phyloP scores from a whole-genome alignment of 2,113 vertebrate genomes.

The Dryoscopus gambensis region DNA sequence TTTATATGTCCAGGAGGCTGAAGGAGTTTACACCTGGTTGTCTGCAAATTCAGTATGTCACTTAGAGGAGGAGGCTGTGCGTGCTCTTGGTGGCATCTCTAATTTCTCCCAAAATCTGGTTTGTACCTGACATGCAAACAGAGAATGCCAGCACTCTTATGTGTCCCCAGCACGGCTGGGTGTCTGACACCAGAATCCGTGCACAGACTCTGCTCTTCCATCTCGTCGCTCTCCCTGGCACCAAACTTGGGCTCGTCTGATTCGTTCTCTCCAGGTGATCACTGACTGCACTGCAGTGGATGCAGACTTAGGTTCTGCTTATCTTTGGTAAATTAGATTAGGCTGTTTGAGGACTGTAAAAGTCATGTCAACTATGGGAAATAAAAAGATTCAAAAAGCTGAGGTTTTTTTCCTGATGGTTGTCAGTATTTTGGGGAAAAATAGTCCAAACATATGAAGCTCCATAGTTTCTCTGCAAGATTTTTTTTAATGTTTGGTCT shows the following conservation, averaged over 20 bases:
- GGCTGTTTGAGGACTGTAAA: not conserved
- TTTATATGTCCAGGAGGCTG: not conserved
- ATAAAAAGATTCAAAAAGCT: constrained; percentile 20
- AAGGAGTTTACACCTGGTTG: not conserved
- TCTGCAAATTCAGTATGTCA: not conserved
- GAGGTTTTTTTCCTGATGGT: not conserved
- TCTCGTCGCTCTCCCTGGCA: rapidly evolving
- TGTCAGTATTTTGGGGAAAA: not conserved
- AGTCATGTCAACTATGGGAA: not conserved
- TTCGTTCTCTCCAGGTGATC: not conserved
- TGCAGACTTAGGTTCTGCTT: not conserved
- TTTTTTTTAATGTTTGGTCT: not conserved
- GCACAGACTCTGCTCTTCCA: not conserved
- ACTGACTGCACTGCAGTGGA: not conserved
- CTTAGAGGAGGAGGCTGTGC: not conserved
- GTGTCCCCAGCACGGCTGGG: not conserved
- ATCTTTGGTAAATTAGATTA: not conserved
- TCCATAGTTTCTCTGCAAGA: not conserved
- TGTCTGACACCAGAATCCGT: not conserved
- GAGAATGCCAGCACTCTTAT: not conserved
- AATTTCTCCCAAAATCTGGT: not conserved
- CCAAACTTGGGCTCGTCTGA: not conserved
- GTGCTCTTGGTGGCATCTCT: not conserved
- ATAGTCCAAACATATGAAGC: not conserved
- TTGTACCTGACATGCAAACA: not conserved